Conservation (phyloP, 2,797 vertebrate genomes). For the Netta rufina region DNA sequence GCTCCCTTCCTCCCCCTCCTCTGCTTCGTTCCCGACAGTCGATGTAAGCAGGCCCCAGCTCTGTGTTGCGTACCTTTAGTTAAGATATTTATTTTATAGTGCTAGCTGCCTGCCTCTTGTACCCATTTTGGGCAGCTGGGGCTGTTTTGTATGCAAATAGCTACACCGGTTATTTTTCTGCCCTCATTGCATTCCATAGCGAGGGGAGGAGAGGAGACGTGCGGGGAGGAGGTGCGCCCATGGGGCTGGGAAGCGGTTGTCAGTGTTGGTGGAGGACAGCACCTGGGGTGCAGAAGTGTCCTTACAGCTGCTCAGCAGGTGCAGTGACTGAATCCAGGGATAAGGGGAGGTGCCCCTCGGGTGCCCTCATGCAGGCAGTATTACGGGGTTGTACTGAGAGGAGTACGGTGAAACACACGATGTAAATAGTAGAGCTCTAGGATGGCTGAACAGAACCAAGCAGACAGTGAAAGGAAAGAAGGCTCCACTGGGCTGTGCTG, state of each 20-base stretch:
- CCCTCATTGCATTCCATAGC: not conserved
- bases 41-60: not conserved
- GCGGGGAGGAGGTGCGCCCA: not conserved
- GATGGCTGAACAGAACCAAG: not conserved
- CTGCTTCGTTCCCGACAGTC: not conserved
- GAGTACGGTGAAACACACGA: not conserved
- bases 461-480: not conserved
- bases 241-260: not conserved
- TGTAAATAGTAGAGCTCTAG: conserved; percentile 43
- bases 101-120: not conserved
- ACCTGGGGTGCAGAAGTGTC: not conserved
- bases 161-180: not conserved
- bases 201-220: not conserved
- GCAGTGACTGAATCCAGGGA: not conserved
- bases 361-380: not conserved
- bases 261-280: not conserved
- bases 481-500: not conserved
- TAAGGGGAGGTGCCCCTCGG: not conserved
- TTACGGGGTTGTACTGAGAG: conserved; percentile 7
- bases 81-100: conserved; percentile 14
- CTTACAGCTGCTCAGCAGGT: not conserved
- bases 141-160: not conserved
- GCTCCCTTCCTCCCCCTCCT: not conserved
- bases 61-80: not conserved
- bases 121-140: not conserved